These are phyloP conservation scores for Cynopterus brachyotis DNA, from an alignment of 2,113 vertebrate species.

Conservation along the genomic window DNA sequence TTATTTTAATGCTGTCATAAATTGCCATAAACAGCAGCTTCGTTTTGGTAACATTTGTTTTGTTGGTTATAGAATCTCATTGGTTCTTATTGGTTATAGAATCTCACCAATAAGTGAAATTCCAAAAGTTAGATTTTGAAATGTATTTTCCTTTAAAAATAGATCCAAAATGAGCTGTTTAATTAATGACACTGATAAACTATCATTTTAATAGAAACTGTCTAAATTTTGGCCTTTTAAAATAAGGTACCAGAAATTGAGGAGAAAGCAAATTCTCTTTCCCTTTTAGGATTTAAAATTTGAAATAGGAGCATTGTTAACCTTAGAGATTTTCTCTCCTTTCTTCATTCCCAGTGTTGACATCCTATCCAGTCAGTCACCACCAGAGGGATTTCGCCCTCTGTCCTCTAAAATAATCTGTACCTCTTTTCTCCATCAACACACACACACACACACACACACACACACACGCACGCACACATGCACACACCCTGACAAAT, in stretches of 20 bases:
- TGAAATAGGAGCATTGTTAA: background rate
- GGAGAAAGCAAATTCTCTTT: background rate
- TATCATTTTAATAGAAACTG: background rate
- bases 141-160: conserved; percentile 16
- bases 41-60: too few species aligned
- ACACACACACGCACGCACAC: too few species aligned
- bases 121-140: background rate
- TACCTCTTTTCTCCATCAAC: background rate
- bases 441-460: background rate
- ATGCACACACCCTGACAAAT: background rate
- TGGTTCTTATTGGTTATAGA: too few species aligned
- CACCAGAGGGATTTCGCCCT: background rate
- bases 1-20: background rate
- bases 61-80: too few species aligned
- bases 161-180: background rate
- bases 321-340: background rate
- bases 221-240: background rate
- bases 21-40: background rate
- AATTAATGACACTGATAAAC: background rate
- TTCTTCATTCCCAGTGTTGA: background rate
- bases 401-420: background rate
- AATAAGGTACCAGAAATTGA: background rate
- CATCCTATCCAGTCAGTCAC: background rate
- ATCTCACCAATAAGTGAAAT: background rate
- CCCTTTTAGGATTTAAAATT: background rate